Evolutionary conservation across 53 echinoderm and acorn worm genomes (phyloP).

Genomic region (Actinopyga echinites): DNA sequence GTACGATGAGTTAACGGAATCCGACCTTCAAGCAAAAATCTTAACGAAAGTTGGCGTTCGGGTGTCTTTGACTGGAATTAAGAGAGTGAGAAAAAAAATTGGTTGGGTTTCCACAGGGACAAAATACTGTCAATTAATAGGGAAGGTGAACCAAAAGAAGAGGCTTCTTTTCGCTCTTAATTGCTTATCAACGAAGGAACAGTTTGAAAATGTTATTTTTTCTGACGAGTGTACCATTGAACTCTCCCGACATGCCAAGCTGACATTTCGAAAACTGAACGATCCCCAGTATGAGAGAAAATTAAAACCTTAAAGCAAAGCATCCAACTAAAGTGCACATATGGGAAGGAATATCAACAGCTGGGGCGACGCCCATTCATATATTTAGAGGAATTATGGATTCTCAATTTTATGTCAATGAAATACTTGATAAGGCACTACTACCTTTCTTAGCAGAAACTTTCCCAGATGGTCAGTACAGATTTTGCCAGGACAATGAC

Average conservation of each 20-base stretch:
- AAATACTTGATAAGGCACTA: constrained; percentile 32
- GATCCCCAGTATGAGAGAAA: background rate
- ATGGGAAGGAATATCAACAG: constrained; percentile 44
- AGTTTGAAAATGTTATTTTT: constrained; percentile 18
- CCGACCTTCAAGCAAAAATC: background rate
- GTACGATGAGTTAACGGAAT: background rate
- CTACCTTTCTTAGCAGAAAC: background rate
- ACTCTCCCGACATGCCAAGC: constrained; percentile 7
- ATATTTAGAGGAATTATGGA: constrained; percentile 39
- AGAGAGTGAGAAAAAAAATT: background rate
- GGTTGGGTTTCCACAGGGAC: background rate
- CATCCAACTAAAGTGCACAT: constrained; percentile 35
- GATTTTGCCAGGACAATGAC: constrained; percentile 51
- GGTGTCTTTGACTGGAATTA: background rate
- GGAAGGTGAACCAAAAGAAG: background rate
- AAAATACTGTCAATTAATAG: background rate
- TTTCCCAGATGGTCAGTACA: constrained; percentile 29
- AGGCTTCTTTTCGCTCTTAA: background rate
- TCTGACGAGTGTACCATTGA: constrained; percentile 15
- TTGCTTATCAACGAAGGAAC: background rate
- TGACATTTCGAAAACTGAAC: constrained; percentile 24
- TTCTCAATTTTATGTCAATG: constrained; percentile 17
- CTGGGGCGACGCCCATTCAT: constrained; percentile 14
- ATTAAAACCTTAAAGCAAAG: constrained; percentile 37
- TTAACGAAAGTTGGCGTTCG: background rate